Percentiles rank a stretch among this genome's conserved stretches.
These are phyloP conservation scores for Eudasyphora cyanicolor DNA, from an alignment of 2,888 invertebrate genomes.

Conservation along the genomic window DNA sequence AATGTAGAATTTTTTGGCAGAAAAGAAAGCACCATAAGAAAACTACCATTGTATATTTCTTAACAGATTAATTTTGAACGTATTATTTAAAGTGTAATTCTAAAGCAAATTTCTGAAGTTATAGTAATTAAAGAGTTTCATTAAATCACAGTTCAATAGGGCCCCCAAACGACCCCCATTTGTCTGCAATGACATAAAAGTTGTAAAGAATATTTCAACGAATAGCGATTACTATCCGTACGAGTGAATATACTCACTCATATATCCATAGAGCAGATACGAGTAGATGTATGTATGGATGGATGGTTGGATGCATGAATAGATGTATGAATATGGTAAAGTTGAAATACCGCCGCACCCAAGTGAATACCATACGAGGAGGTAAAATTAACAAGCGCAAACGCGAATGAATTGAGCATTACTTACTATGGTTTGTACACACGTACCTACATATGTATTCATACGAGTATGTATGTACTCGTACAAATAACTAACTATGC, in stretches of 20 bases:
- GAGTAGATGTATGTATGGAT: slow-evolving; percentile 26
- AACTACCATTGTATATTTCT: no score
- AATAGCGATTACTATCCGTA: no score
- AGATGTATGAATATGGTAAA: slow-evolving; percentile 53
- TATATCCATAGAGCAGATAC: background rate
- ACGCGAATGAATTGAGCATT: slow-evolving; percentile 46
- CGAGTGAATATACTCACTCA: no score
- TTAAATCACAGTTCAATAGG: no score
- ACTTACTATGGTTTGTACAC: background rate
- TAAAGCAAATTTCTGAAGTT: no score
- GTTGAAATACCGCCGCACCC: slow-evolving; percentile 67
- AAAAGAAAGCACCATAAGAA: no score
- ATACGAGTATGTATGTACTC: no score
- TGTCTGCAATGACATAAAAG: background rate
- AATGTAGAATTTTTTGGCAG: no score
- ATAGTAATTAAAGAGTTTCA: no score
- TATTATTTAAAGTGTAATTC: no score
- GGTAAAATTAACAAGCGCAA: slow-evolving; percentile 62
- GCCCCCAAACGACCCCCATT: no score
- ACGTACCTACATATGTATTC: slow-evolving; percentile 25
- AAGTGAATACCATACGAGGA: slow-evolving; percentile 63
- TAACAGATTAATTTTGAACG: no score
- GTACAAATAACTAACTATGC: background rate
- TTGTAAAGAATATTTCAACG: background rate
- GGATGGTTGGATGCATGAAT: slow-evolving; percentile 35